Conservation (phyloP, 1,140 invertebrate species). For the Octopus bimaculoides region DNA sequence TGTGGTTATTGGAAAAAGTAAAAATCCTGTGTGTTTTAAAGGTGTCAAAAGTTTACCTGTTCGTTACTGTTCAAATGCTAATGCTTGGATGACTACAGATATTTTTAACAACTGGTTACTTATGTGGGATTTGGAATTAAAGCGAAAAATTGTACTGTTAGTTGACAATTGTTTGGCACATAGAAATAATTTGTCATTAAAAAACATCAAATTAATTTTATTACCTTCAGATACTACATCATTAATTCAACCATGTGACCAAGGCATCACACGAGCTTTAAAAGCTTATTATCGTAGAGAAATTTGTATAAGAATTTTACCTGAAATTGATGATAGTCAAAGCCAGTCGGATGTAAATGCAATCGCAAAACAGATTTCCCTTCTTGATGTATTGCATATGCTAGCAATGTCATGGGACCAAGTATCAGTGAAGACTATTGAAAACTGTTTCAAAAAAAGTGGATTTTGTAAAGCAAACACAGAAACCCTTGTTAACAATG, state of each 20-base stretch:
- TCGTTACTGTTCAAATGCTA: slow-evolving; percentile 53
- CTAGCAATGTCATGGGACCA: slow-evolving; percentile 19
- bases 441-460: slow-evolving; percentile 15
- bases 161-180: slow-evolving; percentile 22
- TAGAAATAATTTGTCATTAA: slow-evolving; percentile 10
- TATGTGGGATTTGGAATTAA: not conserved
- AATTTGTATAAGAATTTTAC: not conserved
- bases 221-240: slow-evolving; percentile 29
- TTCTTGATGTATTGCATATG: slow-evolving; percentile 21
- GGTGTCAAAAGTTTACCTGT: slow-evolving; percentile 48
- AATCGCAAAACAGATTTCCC: not conserved
- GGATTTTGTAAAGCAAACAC: not conserved
- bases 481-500: not conserved
- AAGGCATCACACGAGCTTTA: slow-evolving; percentile 23
- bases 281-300: slow-evolving; percentile 22
- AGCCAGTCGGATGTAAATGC: not conserved
- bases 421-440: slow-evolving; percentile 14
- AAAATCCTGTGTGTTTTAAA: slow-evolving; percentile 57
- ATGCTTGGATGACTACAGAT: slow-evolving; percentile 56
- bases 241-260: slow-evolving; percentile 23
- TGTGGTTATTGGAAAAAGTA: slow-evolving; percentile 57
- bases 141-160: slow-evolving; percentile 8
- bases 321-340: not conserved
- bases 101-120: slow-evolving; percentile 29
- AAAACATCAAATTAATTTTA: slow-evolving; percentile 25